A percentile compares a stretch with the other conserved stretches of the same genome.
Evolutionary conservation across 2,888 invertebrate genomes (phyloP).

Genomic region (Girardia tigrina): DNA sequence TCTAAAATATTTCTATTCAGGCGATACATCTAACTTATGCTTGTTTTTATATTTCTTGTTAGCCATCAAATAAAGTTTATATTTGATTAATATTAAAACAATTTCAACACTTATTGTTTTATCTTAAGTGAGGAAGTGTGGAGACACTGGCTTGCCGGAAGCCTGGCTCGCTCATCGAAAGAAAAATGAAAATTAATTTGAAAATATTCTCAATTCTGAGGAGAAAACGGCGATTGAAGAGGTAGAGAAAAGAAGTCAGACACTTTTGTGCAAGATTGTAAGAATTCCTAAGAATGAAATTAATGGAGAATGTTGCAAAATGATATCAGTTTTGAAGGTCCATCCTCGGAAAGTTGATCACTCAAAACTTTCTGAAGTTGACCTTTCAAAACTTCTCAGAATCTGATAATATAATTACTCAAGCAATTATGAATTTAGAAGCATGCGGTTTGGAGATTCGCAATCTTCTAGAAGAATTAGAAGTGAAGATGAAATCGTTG

Average conservation of each 20-base stretch:
- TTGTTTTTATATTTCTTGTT: too few species aligned
- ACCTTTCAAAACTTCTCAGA: not conserved
- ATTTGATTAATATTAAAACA: too few species aligned
- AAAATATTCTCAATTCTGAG: too few species aligned
- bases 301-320: slow-evolving; percentile 45
- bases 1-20: too few species aligned
- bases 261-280: slow-evolving; percentile 4
- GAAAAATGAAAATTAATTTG: too few species aligned
- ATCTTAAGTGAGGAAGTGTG: too few species aligned
- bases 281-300: slow-evolving; percentile 42
- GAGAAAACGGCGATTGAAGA: not conserved
- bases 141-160: too few species aligned
- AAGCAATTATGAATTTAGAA: slow-evolving; percentile 42
- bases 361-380: slow-evolving; percentile 38
- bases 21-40: too few species aligned
- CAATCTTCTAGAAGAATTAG: slow-evolving; percentile 42
- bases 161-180: too few species aligned
- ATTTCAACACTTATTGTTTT: too few species aligned
- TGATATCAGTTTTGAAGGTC: slow-evolving; percentile 41
- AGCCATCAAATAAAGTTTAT: too few species aligned
- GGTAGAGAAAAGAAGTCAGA: not conserved
- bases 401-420: slow-evolving; percentile 33
- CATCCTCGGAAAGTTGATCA: slow-evolving; percentile 24
- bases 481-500: slow-evolving; percentile 41
- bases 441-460: slow-evolving; percentile 44